Conservation (phyloP, 2,797 vertebrate genomes). For the Aphelocoma californica region DNA sequence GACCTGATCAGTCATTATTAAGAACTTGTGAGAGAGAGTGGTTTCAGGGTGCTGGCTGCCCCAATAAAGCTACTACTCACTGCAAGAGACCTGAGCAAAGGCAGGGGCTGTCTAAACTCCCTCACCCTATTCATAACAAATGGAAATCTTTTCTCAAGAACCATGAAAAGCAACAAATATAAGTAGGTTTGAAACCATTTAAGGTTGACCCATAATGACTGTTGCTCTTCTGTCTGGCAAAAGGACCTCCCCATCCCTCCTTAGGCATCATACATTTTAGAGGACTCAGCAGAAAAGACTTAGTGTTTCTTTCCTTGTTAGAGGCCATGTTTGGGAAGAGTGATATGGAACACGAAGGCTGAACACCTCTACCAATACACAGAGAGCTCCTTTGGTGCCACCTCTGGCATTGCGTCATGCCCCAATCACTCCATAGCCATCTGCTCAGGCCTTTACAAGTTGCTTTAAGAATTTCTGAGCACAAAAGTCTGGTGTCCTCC, state of each 20-base stretch:
- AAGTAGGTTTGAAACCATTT: neutral
- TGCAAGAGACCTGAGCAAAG: neutral
- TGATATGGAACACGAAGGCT: neutral
- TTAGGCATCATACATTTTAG: neutral
- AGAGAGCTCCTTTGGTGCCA: neutral
- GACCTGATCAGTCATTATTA: neutral
- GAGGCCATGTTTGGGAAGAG: neutral
- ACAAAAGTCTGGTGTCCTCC: neutral
- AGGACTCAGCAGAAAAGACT: neutral
- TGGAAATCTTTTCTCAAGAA: neutral
- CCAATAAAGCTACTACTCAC: neutral
- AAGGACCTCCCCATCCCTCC: neutral
- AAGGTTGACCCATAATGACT: neutral
- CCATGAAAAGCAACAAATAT: neutral
- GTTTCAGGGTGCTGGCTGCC: neutral
- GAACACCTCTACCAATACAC: neutral
- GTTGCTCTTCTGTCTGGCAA: neutral
- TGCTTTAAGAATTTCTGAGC: neutral
- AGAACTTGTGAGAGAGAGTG: neutral
- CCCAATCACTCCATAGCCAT: neutral
- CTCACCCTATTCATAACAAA: neutral
- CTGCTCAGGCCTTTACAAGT: neutral
- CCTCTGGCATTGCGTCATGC: fast-evolving
- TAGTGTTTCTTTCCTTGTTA: neutral
- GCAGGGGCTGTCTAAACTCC: neutral